These are phyloP conservation scores for Motacilla tschutschensis DNA, from an alignment of 2,113 vertebrate genomes.

Conservation along the genomic window DNA sequence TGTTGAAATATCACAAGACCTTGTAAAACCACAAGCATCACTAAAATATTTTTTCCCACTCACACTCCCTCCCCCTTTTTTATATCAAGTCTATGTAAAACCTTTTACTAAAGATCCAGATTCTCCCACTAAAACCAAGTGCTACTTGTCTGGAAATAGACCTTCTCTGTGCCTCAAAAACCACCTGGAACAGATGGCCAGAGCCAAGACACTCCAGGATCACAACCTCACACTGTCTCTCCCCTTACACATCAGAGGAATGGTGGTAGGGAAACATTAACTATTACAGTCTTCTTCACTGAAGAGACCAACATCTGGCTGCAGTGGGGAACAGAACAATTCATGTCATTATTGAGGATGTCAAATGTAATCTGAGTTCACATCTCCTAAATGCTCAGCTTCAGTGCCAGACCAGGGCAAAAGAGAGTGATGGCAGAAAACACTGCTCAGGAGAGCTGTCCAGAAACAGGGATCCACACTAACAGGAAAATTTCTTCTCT, in stretches of 20 bases:
- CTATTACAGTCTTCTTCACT: not conserved
- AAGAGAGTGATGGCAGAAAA: not conserved
- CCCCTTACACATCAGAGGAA: not conserved
- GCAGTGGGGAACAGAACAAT: not conserved
- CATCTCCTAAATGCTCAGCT: not conserved
- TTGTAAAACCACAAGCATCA: not conserved
- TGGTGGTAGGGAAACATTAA: not conserved
- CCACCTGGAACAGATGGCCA: not conserved
- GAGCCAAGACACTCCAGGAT: not conserved
- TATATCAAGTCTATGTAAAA: conserved; percentile 10
- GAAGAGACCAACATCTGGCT: not conserved
- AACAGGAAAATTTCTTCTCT: not conserved
- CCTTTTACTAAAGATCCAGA: conserved; percentile 4
- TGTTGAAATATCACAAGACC: not conserved
- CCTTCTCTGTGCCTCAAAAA: not conserved
- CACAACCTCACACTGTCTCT: not conserved
- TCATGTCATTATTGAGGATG: not conserved
- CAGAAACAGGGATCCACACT: not conserved
- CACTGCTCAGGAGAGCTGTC: not conserved
- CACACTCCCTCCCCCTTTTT: not conserved
- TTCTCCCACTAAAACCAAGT: conserved; percentile 36
- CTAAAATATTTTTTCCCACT: conserved; percentile 28
- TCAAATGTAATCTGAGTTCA: not conserved
- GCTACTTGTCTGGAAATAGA: conserved; percentile 24
- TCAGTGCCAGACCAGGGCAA: not conserved